Evolutionary conservation across 2,888 invertebrate species (phyloP), one percentile per base, ranked within the genome.

Genomic region (Nemotelus nigrinus): DNA sequence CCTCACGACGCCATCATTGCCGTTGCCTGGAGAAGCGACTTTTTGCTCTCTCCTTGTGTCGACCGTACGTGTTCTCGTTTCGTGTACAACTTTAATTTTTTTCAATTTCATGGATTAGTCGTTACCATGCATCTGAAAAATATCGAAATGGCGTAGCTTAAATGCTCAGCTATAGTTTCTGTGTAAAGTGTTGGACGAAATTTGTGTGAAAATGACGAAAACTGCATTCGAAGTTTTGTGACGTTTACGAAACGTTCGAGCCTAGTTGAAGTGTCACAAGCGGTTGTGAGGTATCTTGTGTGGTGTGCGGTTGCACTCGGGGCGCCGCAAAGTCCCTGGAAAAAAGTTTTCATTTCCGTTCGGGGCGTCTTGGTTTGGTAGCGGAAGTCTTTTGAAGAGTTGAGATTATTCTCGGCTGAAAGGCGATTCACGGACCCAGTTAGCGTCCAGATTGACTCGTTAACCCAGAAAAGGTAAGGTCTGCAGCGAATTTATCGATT

Each of bases 1-100:
- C 43, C 55, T 48, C 39, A 39, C 70, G 70, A 57, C 64, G 75
- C 47, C 63, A 63, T 53, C 39, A 55, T 77, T 60, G 43, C 48
- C 58, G 76, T 67, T 48, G 44, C 71, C 50, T 77, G 64, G 71
- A 70, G 71, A 71, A 67, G 74, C 78, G 64, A 57, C 77, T 71
- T 65, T 53, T n/a, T 44, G 45, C n/a, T 71, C 68, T 79, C 60
- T 77, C 77, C 71, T 77, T 77, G 70, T 70, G 55, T 53, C 70
- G 65, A 57, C 25, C 57, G 55, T 53, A n/a, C 53, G 5, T 44
- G 55, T 41, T 70, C 70, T 10, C 67, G 39, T 67, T 67, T 76
- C 44, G 25, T 45, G 44, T 76, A 45, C 76, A 25, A 25, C 25
- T 25, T 25, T 39, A 67, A 47, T 53, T 75, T 75, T 75, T 43